These are phyloP conservation scores for Coenonympha arcania DNA, from an alignment of 2,888 invertebrate genomes.

Conservation along the genomic window DNA sequence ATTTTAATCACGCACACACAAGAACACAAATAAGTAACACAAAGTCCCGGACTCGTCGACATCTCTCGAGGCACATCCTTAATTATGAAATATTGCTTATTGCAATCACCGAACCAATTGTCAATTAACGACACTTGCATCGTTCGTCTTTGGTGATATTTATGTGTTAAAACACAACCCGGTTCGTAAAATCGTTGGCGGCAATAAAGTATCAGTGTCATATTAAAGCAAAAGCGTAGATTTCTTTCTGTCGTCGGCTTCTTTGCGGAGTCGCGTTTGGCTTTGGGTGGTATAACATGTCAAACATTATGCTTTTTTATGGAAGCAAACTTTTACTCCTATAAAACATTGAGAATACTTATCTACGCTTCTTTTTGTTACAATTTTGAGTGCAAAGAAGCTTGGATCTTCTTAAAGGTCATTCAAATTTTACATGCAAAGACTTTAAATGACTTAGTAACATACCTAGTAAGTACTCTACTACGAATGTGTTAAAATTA, in stretches of 20 bases:
- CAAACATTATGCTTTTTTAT: no score
- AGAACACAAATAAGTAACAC: conserved; percentile 28
- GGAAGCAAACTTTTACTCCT: no score
- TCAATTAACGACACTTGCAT: conserved; percentile 23
- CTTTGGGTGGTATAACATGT: no score
- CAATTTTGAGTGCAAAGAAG: no score
- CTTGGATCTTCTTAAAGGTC: no score
- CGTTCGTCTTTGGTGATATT: conserved; percentile 14
- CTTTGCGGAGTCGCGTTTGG: no score
- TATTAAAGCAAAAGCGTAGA: conserved; percentile 2
- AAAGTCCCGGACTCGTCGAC: conserved; percentile 46
- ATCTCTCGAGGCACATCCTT: conserved; percentile 49
- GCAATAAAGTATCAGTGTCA: conserved; percentile 8
- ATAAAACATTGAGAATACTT: no score
- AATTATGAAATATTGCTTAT: conserved; percentile 38
- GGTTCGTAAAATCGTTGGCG: background rate
- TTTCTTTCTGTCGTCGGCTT: conserved; percentile 2
- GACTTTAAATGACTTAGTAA: no score
- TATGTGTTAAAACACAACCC: conserved; percentile 10
- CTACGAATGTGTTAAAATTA: conserved; percentile 6
- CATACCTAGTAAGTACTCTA: no score
- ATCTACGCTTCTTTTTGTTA: no score
- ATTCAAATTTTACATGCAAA: no score
- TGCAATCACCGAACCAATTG: conserved; percentile 27
- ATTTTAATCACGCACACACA: conserved; percentile 62